phyloP scores from a whole-genome alignment of 2,797 vertebrate species.

The Phataginus tetradactyla region DNA sequence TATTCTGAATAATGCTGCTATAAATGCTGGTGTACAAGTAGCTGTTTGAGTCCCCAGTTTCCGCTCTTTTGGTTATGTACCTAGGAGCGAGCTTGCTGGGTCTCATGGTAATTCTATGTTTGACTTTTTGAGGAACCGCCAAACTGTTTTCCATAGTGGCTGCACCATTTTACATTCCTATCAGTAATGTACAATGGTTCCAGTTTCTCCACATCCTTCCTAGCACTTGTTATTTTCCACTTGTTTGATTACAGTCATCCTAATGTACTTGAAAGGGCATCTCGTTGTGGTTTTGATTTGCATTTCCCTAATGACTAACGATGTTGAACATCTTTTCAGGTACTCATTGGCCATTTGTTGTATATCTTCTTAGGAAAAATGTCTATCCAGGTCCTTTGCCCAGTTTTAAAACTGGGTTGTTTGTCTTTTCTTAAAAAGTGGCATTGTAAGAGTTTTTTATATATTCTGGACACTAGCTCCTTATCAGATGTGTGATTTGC shows the following conservation, averaged over 20 bases:
- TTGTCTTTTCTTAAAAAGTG: background rate
- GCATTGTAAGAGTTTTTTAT: background rate
- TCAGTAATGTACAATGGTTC: background rate
- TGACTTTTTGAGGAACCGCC: background rate
- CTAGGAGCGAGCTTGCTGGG: background rate
- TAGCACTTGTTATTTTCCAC: background rate
- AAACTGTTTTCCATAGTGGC: background rate
- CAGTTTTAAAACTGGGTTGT: background rate
- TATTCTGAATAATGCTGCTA: background rate
- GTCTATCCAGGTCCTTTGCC: background rate
- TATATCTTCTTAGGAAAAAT: background rate
- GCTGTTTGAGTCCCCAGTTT: background rate
- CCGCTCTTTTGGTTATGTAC: background rate
- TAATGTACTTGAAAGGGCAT: background rate
- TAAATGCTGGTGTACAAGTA: background rate
- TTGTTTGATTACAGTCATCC: background rate
- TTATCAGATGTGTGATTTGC: background rate
- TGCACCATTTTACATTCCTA: background rate
- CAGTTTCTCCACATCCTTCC: background rate
- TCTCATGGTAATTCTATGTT: background rate
- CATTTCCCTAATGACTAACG: background rate
- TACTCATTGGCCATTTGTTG: background rate
- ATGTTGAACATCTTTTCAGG: background rate
- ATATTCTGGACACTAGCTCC: background rate
- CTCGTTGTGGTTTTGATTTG: background rate